Conservation (phyloP, 2,888 invertebrate species). For the Saturnia pavonia region DNA sequence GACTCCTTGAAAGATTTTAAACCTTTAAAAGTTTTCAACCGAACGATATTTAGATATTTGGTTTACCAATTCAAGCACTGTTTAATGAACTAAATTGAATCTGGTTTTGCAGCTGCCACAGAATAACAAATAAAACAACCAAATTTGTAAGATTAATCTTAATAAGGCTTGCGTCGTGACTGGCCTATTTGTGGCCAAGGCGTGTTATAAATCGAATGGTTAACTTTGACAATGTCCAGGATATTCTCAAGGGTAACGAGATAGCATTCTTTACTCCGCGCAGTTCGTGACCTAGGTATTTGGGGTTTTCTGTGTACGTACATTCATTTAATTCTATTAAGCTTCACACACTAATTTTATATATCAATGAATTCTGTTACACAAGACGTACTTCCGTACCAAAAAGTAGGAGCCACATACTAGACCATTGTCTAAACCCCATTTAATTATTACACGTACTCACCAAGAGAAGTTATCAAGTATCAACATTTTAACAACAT, state of each 20-base stretch:
- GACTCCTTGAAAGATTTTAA: not conserved
- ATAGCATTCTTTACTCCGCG: constrained; percentile 50
- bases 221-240: constrained; percentile 63
- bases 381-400: not conserved
- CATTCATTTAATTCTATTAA: not conserved
- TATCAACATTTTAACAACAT: too few species aligned
- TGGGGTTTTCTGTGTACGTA: constrained; percentile 32
- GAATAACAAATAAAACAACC: constrained; percentile 42
- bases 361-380: not conserved
- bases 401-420: not conserved
- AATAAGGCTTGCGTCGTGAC: constrained; percentile 64
- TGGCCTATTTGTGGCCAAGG: constrained; percentile 60
- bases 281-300: constrained; percentile 69
- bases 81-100: constrained; percentile 18
- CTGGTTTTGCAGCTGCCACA: constrained; percentile 18
- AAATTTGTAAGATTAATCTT: constrained; percentile 54
- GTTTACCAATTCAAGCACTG: constrained; percentile 9
- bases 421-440: not conserved
- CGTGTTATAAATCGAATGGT: constrained; percentile 50
- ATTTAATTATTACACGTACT: not conserved
- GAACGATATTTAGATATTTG: constrained; percentile 13
- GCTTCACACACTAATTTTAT: not conserved
- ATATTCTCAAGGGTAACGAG: constrained; percentile 59
- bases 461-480: not conserved
- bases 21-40: not conserved